These are phyloP conservation scores for Acanthosepion esculentum DNA, from an alignment of 2,888 invertebrate genomes.

Conservation along the genomic window DNA sequence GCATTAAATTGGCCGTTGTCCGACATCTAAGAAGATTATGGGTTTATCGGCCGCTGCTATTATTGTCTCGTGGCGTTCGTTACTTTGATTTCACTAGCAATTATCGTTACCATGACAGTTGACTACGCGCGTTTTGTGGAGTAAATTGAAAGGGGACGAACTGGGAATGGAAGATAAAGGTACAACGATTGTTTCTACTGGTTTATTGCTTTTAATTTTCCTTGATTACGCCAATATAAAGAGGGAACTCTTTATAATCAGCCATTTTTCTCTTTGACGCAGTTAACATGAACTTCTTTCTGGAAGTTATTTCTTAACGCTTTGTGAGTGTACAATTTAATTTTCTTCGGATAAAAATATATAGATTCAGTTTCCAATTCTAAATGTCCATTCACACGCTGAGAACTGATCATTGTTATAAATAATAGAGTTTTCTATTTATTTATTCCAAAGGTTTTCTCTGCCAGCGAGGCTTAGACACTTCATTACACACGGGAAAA, in stretches of 20 bases:
- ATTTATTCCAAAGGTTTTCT: too few species aligned
- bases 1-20: neutral
- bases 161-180: neutral
- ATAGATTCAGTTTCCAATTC: too few species aligned
- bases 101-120: conserved; percentile 22
- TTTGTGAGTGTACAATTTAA: too few species aligned
- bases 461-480: too few species aligned
- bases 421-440: too few species aligned
- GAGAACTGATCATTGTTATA: too few species aligned
- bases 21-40: neutral
- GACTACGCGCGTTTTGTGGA: neutral
- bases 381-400: too few species aligned
- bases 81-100: neutral
- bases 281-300: too few species aligned
- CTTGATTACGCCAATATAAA: neutral
- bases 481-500: too few species aligned
- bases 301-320: too few species aligned
- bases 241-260: neutral
- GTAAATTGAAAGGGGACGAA: neutral
- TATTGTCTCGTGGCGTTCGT: neutral
- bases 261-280: neutral
- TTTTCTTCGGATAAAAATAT: too few species aligned
- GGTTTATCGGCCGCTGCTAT: neutral
- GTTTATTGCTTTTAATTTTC: neutral
- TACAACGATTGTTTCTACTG: neutral